phyloP scores from a whole-genome alignment of 2,888 invertebrate species.

The Pyrocoelia pectoralis region DNA sequence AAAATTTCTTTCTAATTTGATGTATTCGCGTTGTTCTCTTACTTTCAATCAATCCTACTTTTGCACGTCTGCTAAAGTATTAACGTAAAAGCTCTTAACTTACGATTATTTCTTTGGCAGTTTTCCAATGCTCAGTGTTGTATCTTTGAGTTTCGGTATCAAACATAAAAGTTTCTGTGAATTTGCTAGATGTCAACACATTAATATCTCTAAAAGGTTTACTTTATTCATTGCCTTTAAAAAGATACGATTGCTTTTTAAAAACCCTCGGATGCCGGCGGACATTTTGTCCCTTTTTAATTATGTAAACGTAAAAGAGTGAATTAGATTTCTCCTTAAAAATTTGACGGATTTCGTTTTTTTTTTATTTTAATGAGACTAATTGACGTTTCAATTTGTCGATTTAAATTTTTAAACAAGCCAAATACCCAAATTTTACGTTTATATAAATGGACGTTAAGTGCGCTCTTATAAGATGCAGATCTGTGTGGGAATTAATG shows the following conservation, averaged over 20 bases:
- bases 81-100: constrained; percentile 19
- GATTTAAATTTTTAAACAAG: constrained; percentile 2
- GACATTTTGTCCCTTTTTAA: constrained; percentile 17
- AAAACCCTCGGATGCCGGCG: constrained; percentile 16
- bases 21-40: not conserved
- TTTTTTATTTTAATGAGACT: not conserved
- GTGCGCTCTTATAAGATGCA: not conserved
- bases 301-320: constrained; percentile 16
- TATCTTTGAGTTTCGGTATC: constrained; percentile 18
- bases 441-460: not conserved
- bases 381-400: constrained; percentile 7
- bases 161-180: constrained; percentile 29
- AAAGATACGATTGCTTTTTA: constrained; percentile 23
- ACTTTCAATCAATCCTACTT: not conserved
- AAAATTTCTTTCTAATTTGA: constrained; percentile 5
- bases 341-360: not conserved
- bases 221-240: constrained; percentile 29
- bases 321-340: constrained; percentile 19
- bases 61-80: not conserved
- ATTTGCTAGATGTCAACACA: constrained; percentile 31
- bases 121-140: constrained; percentile 24
- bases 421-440: not conserved
- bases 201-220: constrained; percentile 32
- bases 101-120: constrained; percentile 22
- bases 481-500: not conserved